Conservation (phyloP, 2,888 invertebrate genomes). For the Polyploca ridens region DNA sequence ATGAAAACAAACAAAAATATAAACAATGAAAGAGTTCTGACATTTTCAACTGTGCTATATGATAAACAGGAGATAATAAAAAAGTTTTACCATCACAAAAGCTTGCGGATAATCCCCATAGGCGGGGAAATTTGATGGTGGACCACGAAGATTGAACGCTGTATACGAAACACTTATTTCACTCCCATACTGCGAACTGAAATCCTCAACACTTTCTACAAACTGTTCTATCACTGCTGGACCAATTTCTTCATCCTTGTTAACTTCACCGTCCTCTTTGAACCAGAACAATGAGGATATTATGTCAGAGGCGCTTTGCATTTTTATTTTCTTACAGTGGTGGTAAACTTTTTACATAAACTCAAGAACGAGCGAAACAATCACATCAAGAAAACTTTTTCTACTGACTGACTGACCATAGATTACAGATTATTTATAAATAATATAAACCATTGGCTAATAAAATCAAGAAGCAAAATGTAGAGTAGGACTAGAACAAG, state of each 20-base stretch:
- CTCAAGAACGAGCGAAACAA: neutral
- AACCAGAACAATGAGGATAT: conserved; percentile 75
- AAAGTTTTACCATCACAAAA: conserved; percentile 91
- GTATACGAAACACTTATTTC: conserved; percentile 95
- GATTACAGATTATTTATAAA: no score
- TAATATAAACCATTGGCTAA: no score
- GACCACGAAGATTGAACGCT: conserved; percentile 93
- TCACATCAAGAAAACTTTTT: neutral
- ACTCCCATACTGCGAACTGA: conserved; percentile 96
- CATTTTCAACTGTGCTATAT: neutral
- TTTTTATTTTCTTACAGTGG: conserved; percentile 37
- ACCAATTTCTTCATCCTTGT: conserved; percentile 53
- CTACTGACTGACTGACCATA: neutral
- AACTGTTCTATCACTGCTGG: conserved; percentile 88
- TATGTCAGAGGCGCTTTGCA: conserved; percentile 77
- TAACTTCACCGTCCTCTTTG: conserved; percentile 59
- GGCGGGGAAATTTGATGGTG: conserved; percentile 92
- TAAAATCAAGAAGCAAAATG: no score
- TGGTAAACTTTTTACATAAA: conserved; percentile 14
- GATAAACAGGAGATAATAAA: neutral
- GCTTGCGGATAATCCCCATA: conserved; percentile 97
- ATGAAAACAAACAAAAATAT: conserved; percentile 9
- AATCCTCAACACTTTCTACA: conserved; percentile 91
- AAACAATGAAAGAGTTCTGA: neutral
- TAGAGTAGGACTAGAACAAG: no score